phyloP scores from a whole-genome alignment of 2,113 vertebrate species.

The Psophia crepitans region DNA sequence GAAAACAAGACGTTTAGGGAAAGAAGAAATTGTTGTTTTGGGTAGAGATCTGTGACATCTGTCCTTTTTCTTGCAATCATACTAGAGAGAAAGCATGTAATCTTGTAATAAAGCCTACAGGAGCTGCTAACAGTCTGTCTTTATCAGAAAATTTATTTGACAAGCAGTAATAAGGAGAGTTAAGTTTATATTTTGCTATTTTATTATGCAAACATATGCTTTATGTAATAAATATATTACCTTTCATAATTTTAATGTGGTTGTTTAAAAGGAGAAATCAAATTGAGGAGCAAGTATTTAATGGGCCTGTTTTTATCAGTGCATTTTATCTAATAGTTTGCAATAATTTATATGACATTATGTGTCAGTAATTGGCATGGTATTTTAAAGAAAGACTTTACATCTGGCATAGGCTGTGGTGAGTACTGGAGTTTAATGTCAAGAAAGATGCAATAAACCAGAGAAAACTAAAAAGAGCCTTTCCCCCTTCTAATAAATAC shows the following conservation, averaged over 20 bases:
- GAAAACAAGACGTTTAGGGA: neutral
- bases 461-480: constrained; percentile 18
- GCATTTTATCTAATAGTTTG: constrained; percentile 22
- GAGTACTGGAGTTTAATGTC: neutral
- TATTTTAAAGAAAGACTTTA: constrained; percentile 20
- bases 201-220: neutral
- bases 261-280: neutral
- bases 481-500: constrained; percentile 29
- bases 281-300: neutral
- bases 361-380: constrained; percentile 31
- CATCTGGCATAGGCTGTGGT: constrained; percentile 18
- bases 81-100: neutral
- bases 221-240: neutral
- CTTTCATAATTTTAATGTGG: neutral
- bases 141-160: constrained; percentile 30
- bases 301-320: constrained; percentile 15
- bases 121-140: neutral
- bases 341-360: constrained; percentile 21
- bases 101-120: neutral
- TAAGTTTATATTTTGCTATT: constrained; percentile 7
- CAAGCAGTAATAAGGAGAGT: neutral
- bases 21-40: neutral
- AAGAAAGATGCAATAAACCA: constrained; percentile 57
- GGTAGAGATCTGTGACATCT: neutral
- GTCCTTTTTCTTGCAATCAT: neutral